A percentile compares a stretch with the other conserved stretches of the same genome.
Conservation (phyloP, 2,797 vertebrate genomes). For the Phrynocephalus forsythii region DNA sequence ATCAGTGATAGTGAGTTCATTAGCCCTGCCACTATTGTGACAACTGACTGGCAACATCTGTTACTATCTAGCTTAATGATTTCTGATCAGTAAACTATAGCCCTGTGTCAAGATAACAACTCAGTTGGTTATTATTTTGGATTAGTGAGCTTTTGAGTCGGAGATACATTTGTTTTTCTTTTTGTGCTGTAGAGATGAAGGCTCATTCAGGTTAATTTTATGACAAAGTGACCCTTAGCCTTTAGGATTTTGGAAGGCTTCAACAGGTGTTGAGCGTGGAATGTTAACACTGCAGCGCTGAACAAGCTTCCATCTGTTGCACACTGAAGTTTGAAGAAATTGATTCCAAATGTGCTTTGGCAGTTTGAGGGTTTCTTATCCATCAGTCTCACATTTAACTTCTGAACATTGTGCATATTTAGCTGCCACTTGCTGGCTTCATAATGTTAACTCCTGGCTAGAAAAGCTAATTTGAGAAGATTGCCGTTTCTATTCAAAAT, state of each 20-base stretch:
- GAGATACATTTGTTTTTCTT: conserved; percentile 44
- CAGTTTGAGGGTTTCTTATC: conserved; percentile 32
- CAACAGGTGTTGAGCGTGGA: conserved; percentile 60
- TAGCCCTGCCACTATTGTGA: conserved; percentile 56
- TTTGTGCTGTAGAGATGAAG: conserved; percentile 23
- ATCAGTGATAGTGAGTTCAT: conserved; percentile 61
- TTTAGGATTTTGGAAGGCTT: conserved; percentile 21
- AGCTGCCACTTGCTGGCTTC: conserved; percentile 13
- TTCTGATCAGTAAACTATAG: conserved; percentile 67
- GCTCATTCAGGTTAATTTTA: conserved; percentile 43
- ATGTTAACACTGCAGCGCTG: not conserved
- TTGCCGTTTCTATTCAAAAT: accelerated
- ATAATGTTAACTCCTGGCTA: not conserved
- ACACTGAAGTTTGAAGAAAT: conserved; percentile 54
- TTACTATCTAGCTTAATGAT: conserved; percentile 68
- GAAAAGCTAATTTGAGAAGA: not conserved
- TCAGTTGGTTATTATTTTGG: conserved; percentile 50
- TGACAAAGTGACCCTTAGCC: conserved; percentile 5
- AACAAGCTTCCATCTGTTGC: conserved; percentile 55
- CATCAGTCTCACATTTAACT: conserved; percentile 34
- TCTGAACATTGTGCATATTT: conserved; percentile 1
- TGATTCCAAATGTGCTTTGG: conserved; percentile 59
- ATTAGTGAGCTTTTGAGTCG: not conserved
- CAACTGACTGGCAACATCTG: conserved; percentile 54
- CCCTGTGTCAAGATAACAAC: conserved; percentile 64